Evolutionary conservation across 1,140 invertebrate genomes (phyloP).

Genomic region (Penaeus indicus): DNA sequence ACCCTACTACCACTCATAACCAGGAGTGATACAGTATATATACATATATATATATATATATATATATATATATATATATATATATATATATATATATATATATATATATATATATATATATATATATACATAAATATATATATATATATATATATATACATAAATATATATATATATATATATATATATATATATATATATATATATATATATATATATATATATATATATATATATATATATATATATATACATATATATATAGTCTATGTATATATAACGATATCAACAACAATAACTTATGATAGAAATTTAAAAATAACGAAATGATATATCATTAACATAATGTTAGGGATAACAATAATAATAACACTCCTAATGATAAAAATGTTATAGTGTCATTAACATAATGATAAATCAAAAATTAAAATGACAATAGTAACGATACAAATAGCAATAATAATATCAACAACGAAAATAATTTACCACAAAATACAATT

Average conservation of each 20-base stretch:
- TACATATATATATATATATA: background rate
- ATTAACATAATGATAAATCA: background rate
- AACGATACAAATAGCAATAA: background rate
- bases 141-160: background rate
- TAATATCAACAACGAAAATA: background rate
- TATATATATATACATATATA: no score
- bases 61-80: background rate
- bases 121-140: background rate
- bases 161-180: no score
- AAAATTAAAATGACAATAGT: background rate
- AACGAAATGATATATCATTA: no score
- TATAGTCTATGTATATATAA: background rate
- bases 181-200: no score
- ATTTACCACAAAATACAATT: no score
- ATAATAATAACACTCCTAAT: no score
- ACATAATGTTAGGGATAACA: no score
- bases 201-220: slow-evolving; percentile 13
- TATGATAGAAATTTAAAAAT: background rate
- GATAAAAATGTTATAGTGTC: no score
- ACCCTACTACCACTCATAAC: no score
- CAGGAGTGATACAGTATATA: background rate
- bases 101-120: background rate
- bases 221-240: background rate
- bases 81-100: background rate
- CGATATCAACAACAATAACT: background rate